Evolutionary conservation across 2,888 invertebrate species (phyloP).

Genomic region (Catocala fraxini): DNA sequence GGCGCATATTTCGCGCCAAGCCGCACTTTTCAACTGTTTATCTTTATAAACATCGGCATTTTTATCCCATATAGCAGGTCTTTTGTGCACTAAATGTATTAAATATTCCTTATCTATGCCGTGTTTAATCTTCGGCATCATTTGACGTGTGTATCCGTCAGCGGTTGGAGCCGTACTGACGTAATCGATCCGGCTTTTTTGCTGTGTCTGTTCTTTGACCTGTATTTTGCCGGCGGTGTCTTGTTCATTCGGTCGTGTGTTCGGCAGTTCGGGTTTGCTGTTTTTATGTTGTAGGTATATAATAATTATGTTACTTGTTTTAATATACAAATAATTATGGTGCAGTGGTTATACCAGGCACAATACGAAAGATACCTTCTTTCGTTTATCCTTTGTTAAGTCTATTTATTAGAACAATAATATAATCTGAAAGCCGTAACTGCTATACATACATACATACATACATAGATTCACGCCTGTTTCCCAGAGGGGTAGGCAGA

Average conservation of each 20-base stretch:
- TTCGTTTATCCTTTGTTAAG: too few species aligned
- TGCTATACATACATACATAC: too few species aligned
- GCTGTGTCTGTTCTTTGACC: conserved; percentile 6
- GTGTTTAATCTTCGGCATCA: conserved; percentile 3
- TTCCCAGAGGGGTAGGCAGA: too few species aligned
- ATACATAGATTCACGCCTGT: too few species aligned
- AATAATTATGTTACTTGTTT: background rate
- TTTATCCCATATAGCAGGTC: conserved; percentile 3
- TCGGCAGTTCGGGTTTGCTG: background rate
- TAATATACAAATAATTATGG: too few species aligned
- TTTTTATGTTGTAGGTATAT: background rate
- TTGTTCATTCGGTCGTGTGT: background rate
- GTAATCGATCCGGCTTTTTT: conserved; percentile 1
- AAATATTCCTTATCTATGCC: background rate
- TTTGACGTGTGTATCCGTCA: background rate
- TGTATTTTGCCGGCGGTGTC: conserved; percentile 4
- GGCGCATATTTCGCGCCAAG: conserved; percentile 6
- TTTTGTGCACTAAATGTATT: conserved; percentile 1
- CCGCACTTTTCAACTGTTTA: background rate
- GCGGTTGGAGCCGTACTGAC: background rate
- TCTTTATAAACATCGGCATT: background rate
- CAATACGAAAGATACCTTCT: too few species aligned
- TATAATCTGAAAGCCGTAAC: too few species aligned
- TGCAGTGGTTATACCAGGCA: too few species aligned
- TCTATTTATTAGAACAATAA: too few species aligned